Conservation (phyloP, 2,888 invertebrate species). For the Nemotelus nigrinus region DNA sequence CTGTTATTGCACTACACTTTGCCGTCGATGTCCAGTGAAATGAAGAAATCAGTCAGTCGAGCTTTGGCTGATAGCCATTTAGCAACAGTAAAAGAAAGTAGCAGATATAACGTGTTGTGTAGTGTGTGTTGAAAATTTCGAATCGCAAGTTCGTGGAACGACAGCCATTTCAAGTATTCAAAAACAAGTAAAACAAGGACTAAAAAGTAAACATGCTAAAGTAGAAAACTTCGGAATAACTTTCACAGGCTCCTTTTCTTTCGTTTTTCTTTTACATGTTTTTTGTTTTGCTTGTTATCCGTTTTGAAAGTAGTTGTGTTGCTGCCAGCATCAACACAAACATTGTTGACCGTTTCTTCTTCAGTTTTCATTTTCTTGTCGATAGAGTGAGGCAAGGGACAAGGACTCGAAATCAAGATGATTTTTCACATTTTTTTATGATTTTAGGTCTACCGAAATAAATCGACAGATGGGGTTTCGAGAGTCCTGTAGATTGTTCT, state of each 20-base stretch:
- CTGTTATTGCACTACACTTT: neutral
- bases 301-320: neutral
- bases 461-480: neutral
- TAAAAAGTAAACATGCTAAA: conserved; percentile 4
- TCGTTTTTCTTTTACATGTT: neutral
- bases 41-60: neutral
- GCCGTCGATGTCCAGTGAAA: neutral
- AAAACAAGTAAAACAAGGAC: conserved; percentile 10
- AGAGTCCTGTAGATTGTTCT: too few relatives aligned
- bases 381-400: neutral
- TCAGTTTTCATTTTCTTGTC: too few relatives aligned
- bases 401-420: neutral
- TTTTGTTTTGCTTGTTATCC: neutral
- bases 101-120: neutral
- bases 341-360: too few relatives aligned
- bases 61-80: conserved; percentile 17
- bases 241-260: conserved; percentile 8
- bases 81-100: neutral
- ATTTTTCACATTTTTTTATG: conserved; percentile 9
- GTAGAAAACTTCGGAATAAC: conserved; percentile 26
- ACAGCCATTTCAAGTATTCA: conserved; percentile 23
- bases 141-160: neutral
- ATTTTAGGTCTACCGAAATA: neutral
- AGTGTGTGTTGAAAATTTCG: conserved; percentile 4
- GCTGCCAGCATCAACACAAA: neutral